phyloP scores from a whole-genome alignment of 2,888 invertebrate species.

The Luperina testacea region DNA sequence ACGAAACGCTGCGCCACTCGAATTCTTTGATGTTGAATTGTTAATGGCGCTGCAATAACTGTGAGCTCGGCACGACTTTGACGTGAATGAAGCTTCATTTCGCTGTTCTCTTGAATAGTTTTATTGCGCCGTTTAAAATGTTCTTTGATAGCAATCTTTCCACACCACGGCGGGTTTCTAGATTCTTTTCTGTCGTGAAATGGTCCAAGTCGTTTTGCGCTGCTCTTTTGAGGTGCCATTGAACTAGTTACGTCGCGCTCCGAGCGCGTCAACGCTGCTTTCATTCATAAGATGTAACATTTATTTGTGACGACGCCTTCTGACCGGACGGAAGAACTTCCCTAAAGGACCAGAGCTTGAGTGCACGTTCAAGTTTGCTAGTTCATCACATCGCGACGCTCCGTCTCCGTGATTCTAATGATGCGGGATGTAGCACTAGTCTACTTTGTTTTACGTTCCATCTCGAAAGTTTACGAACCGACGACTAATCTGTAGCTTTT shows the following conservation, averaged over 20 bases:
- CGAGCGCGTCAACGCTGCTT: conserved; percentile 23
- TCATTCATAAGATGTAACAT: conserved; percentile 39
- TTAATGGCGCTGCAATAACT: conserved; percentile 56
- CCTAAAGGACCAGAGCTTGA: conserved; percentile 37
- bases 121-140: conserved; percentile 53
- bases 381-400: conserved; percentile 32
- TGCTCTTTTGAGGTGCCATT: conserved; percentile 51
- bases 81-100: conserved; percentile 55
- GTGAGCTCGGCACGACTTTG: conserved; percentile 41
- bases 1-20: conserved; percentile 38
- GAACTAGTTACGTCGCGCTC: conserved; percentile 42
- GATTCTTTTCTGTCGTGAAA: conserved; percentile 45
- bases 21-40: conserved; percentile 58
- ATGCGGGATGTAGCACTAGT: conserved; percentile 30
- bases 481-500: conserved; percentile 47
- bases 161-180: conserved; percentile 54
- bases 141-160: conserved; percentile 60
- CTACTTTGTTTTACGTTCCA: conserved; percentile 26
- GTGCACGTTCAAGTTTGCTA: conserved; percentile 36
- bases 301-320: conserved; percentile 36
- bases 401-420: conserved; percentile 18
- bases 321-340: conserved; percentile 34
- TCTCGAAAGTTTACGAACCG: conserved; percentile 32
- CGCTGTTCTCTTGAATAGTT: conserved; percentile 49
- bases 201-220: conserved; percentile 39